These are phyloP conservation scores for Tipula confusa DNA, from an alignment of 2,888 invertebrate genomes.

Conservation along the genomic window DNA sequence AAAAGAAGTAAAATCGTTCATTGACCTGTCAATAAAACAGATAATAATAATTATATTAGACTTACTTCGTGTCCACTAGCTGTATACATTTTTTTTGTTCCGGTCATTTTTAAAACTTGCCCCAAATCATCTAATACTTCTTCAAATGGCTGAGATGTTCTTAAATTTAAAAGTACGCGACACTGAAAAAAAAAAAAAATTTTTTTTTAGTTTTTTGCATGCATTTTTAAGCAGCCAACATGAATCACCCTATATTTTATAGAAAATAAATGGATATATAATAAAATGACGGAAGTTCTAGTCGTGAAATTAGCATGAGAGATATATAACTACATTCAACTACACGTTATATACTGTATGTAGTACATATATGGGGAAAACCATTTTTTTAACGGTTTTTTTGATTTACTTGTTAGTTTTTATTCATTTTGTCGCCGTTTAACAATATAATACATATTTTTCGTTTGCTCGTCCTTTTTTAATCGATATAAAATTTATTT, in stretches of 20 bases:
- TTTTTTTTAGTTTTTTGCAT: not conserved
- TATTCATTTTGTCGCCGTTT: constrained; percentile 5
- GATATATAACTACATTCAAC: too few species aligned
- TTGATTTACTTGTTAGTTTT: not conserved
- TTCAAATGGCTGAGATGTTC: constrained; percentile 90
- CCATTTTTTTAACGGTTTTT: not conserved
- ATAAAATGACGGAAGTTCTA: constrained; percentile 29
- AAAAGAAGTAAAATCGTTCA: not conserved
- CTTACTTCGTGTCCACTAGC: constrained; percentile 85
- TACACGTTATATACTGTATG: not conserved
- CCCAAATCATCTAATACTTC: constrained; percentile 91
- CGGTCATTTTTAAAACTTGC: constrained; percentile 86
- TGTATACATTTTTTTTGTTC: constrained; percentile 87
- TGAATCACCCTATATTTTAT: constrained; percentile 27
- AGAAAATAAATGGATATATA: not conserved
- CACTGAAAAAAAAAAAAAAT: constrained; percentile 56
- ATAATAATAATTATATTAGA: constrained; percentile 32
- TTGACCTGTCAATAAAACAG: not conserved
- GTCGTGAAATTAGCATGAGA: constrained; percentile 29
- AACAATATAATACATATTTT: not conserved
- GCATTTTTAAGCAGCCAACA: not conserved
- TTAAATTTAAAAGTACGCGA: constrained; percentile 83
- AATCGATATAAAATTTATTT: not conserved
- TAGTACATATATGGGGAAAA: not conserved
- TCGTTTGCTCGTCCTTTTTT: not conserved